Evolutionary conservation across 2,113 vertebrate genomes (phyloP).

Genomic region (Chrysemys picta): DNA sequence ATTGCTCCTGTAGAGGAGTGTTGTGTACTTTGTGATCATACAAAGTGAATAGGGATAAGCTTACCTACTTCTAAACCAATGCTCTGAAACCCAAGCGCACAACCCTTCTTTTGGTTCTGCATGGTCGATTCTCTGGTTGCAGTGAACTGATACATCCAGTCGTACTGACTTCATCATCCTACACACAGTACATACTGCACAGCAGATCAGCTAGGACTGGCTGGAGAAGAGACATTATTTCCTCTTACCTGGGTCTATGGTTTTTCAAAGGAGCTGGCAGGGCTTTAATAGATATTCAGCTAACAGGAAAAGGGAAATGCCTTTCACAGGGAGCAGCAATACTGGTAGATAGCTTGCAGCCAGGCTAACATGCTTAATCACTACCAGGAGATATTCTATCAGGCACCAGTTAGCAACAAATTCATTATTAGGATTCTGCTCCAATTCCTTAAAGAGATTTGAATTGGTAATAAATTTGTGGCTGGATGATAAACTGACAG

Average conservation of each 20-base stretch:
- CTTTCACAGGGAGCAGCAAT: not conserved
- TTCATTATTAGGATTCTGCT: not conserved
- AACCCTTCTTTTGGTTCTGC: not conserved
- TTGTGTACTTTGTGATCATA: not conserved
- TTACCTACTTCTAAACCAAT: not conserved
- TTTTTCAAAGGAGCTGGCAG: not conserved
- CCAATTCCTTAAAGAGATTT: not conserved
- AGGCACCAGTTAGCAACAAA: not conserved
- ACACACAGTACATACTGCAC: not conserved
- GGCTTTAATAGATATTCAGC: not conserved
- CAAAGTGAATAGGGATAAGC: not conserved
- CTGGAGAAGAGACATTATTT: slow-evolving; percentile 26
- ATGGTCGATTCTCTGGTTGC: not conserved
- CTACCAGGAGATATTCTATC: not conserved
- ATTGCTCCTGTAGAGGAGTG: not conserved
- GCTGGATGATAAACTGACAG: not conserved
- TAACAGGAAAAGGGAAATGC: not conserved
- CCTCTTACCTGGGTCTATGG: not conserved
- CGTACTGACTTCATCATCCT: not conserved
- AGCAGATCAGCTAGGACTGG: not conserved
- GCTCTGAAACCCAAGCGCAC: not conserved
- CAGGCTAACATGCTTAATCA: not conserved
- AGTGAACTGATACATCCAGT: not conserved
- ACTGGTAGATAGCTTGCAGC: not conserved
- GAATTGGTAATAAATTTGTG: not conserved